phyloP scores from a whole-genome alignment of 2,797 vertebrate species.

The Karalla daura region DNA sequence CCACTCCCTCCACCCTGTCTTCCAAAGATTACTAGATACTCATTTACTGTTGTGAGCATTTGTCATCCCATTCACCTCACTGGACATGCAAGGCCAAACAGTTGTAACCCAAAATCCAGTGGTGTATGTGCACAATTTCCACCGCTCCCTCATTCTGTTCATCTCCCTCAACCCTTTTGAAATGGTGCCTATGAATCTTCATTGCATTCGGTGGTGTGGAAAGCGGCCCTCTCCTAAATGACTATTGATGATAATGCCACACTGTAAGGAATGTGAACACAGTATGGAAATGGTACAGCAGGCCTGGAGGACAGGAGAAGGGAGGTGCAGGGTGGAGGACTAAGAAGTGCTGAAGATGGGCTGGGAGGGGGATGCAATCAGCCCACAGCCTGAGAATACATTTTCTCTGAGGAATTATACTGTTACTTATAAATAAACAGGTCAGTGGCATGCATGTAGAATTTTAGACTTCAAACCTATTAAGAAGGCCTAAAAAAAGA shows the following conservation, averaged over 20 bases:
- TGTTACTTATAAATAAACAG: conserved; percentile 34
- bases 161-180: conserved; percentile 63
- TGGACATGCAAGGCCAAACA: conserved; percentile 77
- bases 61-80: conserved; percentile 67
- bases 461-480: conserved; percentile 32
- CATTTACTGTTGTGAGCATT: conserved; percentile 71
- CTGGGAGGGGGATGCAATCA: conserved; percentile 46
- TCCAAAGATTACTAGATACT: conserved; percentile 49
- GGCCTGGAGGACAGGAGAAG: conserved; percentile 40
- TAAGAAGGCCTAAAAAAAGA: conserved; percentile 4
- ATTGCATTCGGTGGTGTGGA: conserved; percentile 80
- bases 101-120: conserved; percentile 55
- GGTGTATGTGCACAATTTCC: conserved; percentile 75
- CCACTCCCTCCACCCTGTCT: conserved; percentile 35
- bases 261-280: conserved; percentile 78
- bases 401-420: conserved; percentile 28
- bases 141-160: conserved; percentile 50
- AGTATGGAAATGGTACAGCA: conserved; percentile 70
- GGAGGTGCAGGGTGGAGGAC: conserved; percentile 20
- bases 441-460: neutral
- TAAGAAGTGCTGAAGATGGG: conserved; percentile 27
- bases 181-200: conserved; percentile 87
- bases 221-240: conserved; percentile 80
- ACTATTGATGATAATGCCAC: conserved; percentile 86
- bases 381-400: conserved; percentile 45